Base-by-base conservation (phyloP, 2,888 invertebrate genomes). In the Baronia brevicornis region DNA sequence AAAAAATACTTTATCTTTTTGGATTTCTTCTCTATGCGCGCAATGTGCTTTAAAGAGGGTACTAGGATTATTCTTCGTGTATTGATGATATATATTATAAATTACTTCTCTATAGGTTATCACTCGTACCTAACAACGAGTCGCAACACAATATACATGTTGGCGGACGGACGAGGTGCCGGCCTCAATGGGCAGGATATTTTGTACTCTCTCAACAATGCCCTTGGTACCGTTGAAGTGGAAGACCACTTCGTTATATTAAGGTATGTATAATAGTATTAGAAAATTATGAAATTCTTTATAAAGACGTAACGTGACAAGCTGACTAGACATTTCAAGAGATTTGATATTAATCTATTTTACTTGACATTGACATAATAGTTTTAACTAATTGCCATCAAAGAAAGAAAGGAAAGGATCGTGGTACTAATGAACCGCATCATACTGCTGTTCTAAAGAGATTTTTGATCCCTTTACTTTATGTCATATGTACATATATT, bases 161-260 rank as follows among this genome's bases (percentile, higher is more conserved):
- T 88, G 38, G 93, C 96, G 15, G 97, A 97, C 78, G 92, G 91
- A 0, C 87, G 96, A 36, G 97, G 97, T n/a, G 90, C 93, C 1
- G 93, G 92, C 0, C 88, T 90, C 35, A 90, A 93, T 52, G 97
- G 97, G 0, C 91, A 92, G 48, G 87, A 90, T 11, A 88, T 91
- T 44, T 79, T 94, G 33, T 94, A 90, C 61, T 84, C 90, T 6
- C 82, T 96, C 12, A 96, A 96, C 72, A 90, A 91, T 48, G 85
- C 86, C 6, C 78, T 98, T 25, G 98, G 96, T 1, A 91, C 92
- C 1, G 89, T 90, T 1, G 97, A 98, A 71, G 88, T 97, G 12
- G 90, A 94, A 50, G 97, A 98, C 80, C 95, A 96, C 63, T 87
- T 91, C 20, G 79, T 78, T 22, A 91, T 91, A 14, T 86, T 90